These are phyloP conservation scores for Rhinogobio ventralis DNA, from an alignment of 2,797 vertebrate species.

Conservation along the genomic window DNA sequence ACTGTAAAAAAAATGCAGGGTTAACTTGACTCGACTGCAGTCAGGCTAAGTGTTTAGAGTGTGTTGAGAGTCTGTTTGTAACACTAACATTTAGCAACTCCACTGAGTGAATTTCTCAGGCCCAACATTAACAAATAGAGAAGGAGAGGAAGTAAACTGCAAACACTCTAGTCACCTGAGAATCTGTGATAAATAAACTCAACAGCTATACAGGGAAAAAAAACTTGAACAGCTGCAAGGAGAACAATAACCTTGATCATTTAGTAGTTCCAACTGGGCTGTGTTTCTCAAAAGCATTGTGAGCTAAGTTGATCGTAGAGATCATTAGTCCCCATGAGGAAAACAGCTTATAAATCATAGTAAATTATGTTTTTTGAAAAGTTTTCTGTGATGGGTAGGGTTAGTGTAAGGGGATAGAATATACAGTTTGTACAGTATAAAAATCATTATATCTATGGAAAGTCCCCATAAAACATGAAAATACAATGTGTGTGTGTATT, in stretches of 20 bases:
- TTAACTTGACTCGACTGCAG: conserved; percentile 28
- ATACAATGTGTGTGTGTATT: too few species aligned
- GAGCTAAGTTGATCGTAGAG: too few species aligned
- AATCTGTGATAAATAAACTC: not conserved
- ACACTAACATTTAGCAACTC: conserved; percentile 19
- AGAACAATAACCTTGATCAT: not conserved
- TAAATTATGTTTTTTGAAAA: too few species aligned
- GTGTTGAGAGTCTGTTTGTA: conserved; percentile 6
- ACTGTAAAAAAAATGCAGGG: conserved; percentile 38
- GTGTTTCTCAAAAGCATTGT: too few species aligned
- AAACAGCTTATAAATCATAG: too few species aligned
- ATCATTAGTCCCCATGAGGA: too few species aligned
- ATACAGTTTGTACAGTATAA: too few species aligned
- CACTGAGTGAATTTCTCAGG: conserved; percentile 16
- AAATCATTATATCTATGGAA: too few species aligned
- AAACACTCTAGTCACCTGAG: conserved; percentile 17
- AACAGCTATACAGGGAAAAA: not conserved
- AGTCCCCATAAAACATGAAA: too few species aligned
- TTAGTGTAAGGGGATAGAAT: too few species aligned
- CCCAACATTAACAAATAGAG: conserved; percentile 23
- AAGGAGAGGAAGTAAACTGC: conserved; percentile 13
- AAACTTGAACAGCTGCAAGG: conserved; percentile 10
- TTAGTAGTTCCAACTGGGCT: not conserved
- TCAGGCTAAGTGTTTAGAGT: conserved; percentile 38
- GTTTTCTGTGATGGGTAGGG: too few species aligned